Conservation (phyloP, 1,140 invertebrate species). For the Mamestra configurata region DNA sequence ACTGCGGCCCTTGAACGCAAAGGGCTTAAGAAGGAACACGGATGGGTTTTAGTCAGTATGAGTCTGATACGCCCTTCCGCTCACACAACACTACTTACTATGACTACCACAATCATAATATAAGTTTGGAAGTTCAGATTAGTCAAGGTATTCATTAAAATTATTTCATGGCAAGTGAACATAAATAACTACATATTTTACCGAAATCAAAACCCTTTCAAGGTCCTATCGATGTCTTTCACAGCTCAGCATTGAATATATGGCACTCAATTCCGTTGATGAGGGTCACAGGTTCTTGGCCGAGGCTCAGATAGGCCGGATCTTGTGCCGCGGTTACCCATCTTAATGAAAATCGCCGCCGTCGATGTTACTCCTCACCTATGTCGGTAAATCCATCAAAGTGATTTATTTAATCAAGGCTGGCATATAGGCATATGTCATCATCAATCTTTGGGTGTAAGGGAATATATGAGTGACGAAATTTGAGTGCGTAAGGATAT, state of each 20-base stretch:
- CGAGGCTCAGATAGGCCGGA: slow-evolving; percentile 1
- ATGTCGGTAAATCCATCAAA: background rate
- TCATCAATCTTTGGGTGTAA: background rate
- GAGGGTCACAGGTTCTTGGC: slow-evolving; percentile 4
- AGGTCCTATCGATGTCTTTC: background rate
- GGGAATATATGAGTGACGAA: too few species aligned
- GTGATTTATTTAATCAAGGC: slow-evolving; percentile 13
- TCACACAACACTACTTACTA: too few species aligned
- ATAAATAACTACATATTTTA: background rate
- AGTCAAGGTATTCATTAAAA: too few species aligned
- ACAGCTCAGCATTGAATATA: slow-evolving; percentile 2
- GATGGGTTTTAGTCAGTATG: too few species aligned
- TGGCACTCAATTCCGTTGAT: slow-evolving; percentile 8
- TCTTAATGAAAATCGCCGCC: slow-evolving; percentile 29
- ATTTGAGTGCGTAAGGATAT: too few species aligned
- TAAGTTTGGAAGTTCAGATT: too few species aligned
- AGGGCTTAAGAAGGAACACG: too few species aligned
- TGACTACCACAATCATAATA: too few species aligned
- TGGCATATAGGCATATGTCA: background rate
- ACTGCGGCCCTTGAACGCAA: too few species aligned
- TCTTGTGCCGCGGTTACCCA: background rate
- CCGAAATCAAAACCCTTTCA: background rate
- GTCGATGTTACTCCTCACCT: background rate
- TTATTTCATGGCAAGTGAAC: too few species aligned
- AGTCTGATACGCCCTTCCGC: too few species aligned